Evolutionary conservation across 2,113 vertebrate genomes (phyloP).

Genomic region (Rhegmatorhina hoffmannsi): DNA sequence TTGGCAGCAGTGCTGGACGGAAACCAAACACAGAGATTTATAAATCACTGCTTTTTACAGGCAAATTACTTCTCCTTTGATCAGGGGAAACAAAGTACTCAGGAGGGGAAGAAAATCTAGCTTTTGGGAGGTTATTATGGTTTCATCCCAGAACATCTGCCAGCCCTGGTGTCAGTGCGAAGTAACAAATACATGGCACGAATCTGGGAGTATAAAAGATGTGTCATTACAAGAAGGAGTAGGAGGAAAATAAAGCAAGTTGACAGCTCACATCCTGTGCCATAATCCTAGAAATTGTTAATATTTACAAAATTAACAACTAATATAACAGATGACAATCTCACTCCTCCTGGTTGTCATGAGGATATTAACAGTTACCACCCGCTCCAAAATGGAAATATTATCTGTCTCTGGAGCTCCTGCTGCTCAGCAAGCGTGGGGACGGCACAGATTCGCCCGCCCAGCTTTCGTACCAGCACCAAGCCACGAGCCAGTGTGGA

Average conservation of each 20-base stretch:
- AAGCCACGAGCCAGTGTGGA: neutral
- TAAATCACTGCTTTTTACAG: neutral
- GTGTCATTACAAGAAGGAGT: slow-evolving; percentile 38
- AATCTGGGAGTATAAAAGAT: slow-evolving; percentile 7
- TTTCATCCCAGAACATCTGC: slow-evolving; percentile 39
- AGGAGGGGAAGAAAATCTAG: neutral
- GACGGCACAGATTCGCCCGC: neutral
- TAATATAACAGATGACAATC: slow-evolving; percentile 49
- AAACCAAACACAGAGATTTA: neutral
- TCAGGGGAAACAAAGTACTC: neutral
- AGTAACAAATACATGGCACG: slow-evolving; percentile 1
- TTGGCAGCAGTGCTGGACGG: neutral
- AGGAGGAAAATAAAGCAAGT: slow-evolving; percentile 47
- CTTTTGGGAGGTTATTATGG: neutral
- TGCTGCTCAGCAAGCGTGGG: neutral
- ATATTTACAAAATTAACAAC: slow-evolving; percentile 72
- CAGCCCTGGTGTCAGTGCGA: neutral
- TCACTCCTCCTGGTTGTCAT: slow-evolving; percentile 61
- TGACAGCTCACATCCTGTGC: slow-evolving; percentile 68
- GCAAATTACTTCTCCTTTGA: neutral
- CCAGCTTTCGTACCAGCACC: neutral
- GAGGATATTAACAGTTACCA: slow-evolving; percentile 61
- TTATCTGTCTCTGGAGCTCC: neutral
- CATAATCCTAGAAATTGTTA: slow-evolving; percentile 64
- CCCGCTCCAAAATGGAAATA: slow-evolving; percentile 45